These are phyloP conservation scores for Manis pentadactyla DNA, from an alignment of 2,797 vertebrate genomes.

Conservation along the genomic window DNA sequence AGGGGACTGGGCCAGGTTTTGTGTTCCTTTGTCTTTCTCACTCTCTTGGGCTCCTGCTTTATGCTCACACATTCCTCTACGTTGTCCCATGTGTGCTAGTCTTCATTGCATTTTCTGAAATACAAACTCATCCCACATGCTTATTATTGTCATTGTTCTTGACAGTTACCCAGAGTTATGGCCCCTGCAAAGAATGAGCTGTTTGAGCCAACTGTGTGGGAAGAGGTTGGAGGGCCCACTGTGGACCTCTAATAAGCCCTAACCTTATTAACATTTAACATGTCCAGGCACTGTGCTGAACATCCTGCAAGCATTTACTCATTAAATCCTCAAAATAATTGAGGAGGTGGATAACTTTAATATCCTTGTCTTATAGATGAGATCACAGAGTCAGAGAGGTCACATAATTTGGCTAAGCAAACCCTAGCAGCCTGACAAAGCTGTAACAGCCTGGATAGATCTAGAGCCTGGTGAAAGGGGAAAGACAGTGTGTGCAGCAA, in stretches of 20 bases:
- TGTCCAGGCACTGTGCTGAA: not conserved
- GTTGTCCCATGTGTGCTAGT: not conserved
- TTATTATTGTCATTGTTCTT: not conserved
- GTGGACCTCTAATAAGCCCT: not conserved
- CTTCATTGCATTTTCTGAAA: not conserved
- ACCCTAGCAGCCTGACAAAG: not conserved
- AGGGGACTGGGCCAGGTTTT: not conserved
- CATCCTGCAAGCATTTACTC: not conserved
- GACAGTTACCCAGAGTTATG: not conserved
- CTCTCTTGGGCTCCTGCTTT: not conserved
- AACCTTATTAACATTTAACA: not conserved
- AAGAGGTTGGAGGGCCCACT: not conserved
- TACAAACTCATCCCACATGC: not conserved
- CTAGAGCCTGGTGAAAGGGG: not conserved
- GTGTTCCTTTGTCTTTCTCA: not conserved
- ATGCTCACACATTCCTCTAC: not conserved
- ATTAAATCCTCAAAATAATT: not conserved
- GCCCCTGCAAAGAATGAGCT: not conserved
- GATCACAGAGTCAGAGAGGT: not conserved
- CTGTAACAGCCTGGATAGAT: not conserved
- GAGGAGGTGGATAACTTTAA: not conserved
- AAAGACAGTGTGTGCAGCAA: not conserved
- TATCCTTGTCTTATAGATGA: not conserved
- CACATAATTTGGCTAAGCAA: not conserved
- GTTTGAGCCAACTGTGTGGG: not conserved